Base-by-base conservation (phyloP, 2,797 vertebrate genomes). In the Lemur catta region DNA sequence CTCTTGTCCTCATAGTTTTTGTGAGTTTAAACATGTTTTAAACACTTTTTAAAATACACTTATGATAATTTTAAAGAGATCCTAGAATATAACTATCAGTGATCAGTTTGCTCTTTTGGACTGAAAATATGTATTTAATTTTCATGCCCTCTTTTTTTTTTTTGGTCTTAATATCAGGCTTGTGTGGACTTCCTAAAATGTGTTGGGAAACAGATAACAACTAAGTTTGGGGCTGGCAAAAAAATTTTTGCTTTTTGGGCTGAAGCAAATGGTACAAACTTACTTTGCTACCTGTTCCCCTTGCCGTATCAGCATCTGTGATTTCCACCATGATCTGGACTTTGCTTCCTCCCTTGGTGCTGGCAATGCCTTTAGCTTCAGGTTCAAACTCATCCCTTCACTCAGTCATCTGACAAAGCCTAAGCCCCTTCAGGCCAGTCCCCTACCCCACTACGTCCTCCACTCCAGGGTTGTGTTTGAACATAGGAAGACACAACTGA, bases 371-470 rank as follows among this genome's bases (percentile, higher is more conserved):
- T 91, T 86, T n/a, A 93, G 52, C 30, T 61, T 82, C n/a, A 52
- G 33, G 17, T 52, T 84, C 59, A 76, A 88, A 48, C 22, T 84
- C 22, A 12, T 63, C 9, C 93, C 24, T 93, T 57, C 14, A 55
- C 48, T 72, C 15, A 89, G n/a, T 55, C 72, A 55, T 52, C 69
- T 78, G 69, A n/a, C 43, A 85, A 67, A 15, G 8, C 18, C 7
- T 81, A 11, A 57, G 4, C 11, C 33, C 35, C 24, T 24, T 28
- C 12, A 79, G 48, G 38, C 46, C 48, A 76, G 33, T 28, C 6
- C 22, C 59, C n/a, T n/a, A 1, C 26, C 5, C 7, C 0, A 1
- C 2, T 4, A 28, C 5, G 0, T 12, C 3, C 52, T 9, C 4
- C 59, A 22, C 6, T 0, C 41, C n/a, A 55, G 35, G 5, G 1